Evolutionary conservation across 2,888 invertebrate genomes (phyloP).

Genomic region (Dasypogon diadema): DNA sequence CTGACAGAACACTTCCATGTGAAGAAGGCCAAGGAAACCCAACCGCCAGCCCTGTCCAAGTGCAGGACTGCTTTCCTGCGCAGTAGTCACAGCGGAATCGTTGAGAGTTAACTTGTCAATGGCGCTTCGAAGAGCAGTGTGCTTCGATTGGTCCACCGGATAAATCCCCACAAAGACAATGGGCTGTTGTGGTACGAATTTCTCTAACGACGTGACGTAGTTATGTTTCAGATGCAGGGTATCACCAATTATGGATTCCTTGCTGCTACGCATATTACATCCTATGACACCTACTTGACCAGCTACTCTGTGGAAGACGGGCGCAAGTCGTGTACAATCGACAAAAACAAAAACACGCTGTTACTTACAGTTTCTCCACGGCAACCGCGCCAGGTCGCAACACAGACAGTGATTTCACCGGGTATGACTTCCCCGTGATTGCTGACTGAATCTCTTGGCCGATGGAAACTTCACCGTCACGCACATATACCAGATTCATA

Average conservation of each 20-base stretch:
- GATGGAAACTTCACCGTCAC: conserved; percentile 79
- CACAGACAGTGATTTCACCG: conserved; percentile 82
- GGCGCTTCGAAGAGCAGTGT: conserved; percentile 79
- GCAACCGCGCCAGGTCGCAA: conserved; percentile 81
- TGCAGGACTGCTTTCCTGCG: conserved; percentile 85
- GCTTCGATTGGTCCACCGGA: conserved; percentile 91
- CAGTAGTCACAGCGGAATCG: conserved; percentile 90
- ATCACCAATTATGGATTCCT: conserved; percentile 83
- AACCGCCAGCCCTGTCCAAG: conserved; percentile 90
- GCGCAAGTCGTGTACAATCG: no score
- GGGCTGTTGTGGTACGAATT: conserved; percentile 78
- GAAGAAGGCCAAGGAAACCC: conserved; percentile 87
- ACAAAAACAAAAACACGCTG: background rate
- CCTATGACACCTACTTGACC: conserved; percentile 95
- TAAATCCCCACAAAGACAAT: conserved; percentile 90
- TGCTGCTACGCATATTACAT: conserved; percentile 81
- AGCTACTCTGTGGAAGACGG: conserved; percentile 72
- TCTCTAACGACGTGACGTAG: conserved; percentile 69
- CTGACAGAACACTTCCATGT: conserved; percentile 90
- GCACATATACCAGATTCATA: conserved; percentile 80
- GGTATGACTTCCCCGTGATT: conserved; percentile 80
- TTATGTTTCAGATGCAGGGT: conserved; percentile 74
- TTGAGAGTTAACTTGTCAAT: conserved; percentile 93
- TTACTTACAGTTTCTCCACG: conserved; percentile 74
- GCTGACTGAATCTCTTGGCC: conserved; percentile 83